Conservation (phyloP, 2,113 vertebrate genomes). For the Pongo pygmaeus region DNA sequence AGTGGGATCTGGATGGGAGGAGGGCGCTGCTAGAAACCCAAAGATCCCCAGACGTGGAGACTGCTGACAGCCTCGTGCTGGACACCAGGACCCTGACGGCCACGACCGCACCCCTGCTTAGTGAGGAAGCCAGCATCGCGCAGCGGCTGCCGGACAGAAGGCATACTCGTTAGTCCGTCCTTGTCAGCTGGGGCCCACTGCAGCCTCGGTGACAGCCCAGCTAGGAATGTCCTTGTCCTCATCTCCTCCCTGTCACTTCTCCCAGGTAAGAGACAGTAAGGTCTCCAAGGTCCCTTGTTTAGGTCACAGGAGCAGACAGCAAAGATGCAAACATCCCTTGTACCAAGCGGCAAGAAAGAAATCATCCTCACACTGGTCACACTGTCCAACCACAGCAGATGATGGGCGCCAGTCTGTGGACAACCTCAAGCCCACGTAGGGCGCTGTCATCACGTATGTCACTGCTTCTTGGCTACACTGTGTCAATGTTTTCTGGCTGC, state of each 20-base stretch:
- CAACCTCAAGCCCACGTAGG: background rate
- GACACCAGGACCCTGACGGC: accelerated
- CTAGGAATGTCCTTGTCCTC: background rate
- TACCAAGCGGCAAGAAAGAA: background rate
- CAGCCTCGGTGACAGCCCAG: background rate
- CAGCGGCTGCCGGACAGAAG: accelerated
- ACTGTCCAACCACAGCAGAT: accelerated
- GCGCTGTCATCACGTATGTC: background rate
- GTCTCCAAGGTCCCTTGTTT: accelerated
- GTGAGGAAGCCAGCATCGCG: accelerated
- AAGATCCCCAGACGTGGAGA: background rate
- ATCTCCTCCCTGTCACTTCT: background rate
- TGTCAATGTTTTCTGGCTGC: background rate
- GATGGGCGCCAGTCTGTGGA: accelerated
- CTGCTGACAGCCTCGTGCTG: accelerated
- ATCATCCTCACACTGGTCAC: accelerated
- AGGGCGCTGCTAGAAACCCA: background rate
- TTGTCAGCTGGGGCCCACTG: background rate
- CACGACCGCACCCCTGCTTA: accelerated
- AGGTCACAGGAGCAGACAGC: background rate
- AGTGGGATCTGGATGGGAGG: background rate
- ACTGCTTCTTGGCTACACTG: background rate
- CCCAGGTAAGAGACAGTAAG: background rate
- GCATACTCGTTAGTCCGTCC: accelerated
- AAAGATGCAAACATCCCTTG: no score